Conservation (phyloP, 1,140 invertebrate genomes). For the Oryctes rhinoceros region DNA sequence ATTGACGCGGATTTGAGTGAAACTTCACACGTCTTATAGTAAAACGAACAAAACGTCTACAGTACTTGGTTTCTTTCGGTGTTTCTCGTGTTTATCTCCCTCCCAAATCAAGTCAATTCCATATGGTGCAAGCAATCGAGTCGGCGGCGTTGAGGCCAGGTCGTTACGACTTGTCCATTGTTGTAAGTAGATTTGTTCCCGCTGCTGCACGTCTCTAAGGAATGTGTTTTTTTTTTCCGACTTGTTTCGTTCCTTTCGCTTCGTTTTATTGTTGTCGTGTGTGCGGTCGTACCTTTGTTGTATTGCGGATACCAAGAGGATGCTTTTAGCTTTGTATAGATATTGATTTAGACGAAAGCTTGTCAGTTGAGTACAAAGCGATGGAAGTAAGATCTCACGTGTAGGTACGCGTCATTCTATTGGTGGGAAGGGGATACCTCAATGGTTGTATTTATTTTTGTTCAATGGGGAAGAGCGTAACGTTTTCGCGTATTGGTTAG, state of each 20-base stretch:
- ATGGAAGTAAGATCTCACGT: background rate
- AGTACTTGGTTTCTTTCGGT: background rate
- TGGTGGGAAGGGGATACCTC: too few species aligned
- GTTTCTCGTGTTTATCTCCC: background rate
- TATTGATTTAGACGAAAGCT: slow-evolving; percentile 17
- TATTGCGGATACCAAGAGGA: background rate
- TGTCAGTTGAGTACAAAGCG: slow-evolving; percentile 23
- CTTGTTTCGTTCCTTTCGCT: too few species aligned
- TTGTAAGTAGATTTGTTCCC: slow-evolving; percentile 55
- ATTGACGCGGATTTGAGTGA: background rate
- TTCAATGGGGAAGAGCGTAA: too few species aligned
- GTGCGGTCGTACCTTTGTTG: background rate
- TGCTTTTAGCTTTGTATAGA: background rate
- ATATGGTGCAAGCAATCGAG: slow-evolving; percentile 61
- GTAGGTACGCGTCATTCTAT: too few species aligned
- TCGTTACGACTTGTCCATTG: slow-evolving; percentile 57
- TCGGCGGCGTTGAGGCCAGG: slow-evolving; percentile 54
- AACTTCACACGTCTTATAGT: background rate
- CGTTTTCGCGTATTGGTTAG: too few species aligned
- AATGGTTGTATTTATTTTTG: too few species aligned
- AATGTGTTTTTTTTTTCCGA: too few species aligned
- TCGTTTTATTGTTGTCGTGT: background rate
- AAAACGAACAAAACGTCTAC: background rate
- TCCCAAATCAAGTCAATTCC: slow-evolving; percentile 43
- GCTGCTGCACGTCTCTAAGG: background rate